Base-by-base conservation (phyloP, 2,888 invertebrate species). In the Eupithecia subfuscata region DNA sequence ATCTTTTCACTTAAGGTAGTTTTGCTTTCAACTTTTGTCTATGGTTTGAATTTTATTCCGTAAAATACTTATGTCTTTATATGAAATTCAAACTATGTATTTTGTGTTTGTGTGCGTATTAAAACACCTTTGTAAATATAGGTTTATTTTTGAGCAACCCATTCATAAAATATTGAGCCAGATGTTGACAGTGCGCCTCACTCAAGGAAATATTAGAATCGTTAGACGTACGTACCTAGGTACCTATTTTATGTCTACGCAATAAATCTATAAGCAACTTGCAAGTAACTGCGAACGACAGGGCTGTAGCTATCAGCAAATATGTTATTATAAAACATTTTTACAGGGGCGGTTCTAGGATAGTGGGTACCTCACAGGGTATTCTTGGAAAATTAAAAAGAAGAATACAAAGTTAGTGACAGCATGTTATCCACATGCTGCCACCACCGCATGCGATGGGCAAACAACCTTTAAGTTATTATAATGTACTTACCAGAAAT, bases 281-380 rank as follows among this genome's bases (percentile, higher is more conserved):
- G 52, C 40, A 67, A 11, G 65, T 40, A 67, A 67, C 37, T 67
- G 67, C 67, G 67, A n/a, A 6, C n/a, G 37, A 67, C 37, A n/a
- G 67, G 67, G n/a, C 18, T 40, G 43, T 11, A 43, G 43, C 68
- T 68, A 68, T 43, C 40, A 43, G 43, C n/a, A 68, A 68, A 43
- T 68, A 68, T 25, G 43, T 45, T 45, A 69, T 69, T 30, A 69
- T 69, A 52, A 25, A 69, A 69, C 12, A 69, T 68, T 14, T 68
- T 68, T 68, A 25, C 69, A 67, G 69, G 52, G 48, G 18, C 52
- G 48, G 18, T 18, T 22, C 6, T 7, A 69, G 69, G 69, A 69
- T 9, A 30, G 9, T n/a, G n/a, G n/a, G n/a, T 22, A 25, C 2
- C 2, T 68, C 4, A 25, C 11, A 2, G 68, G 43, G 34, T 40